Evolutionary conservation across 2,888 invertebrate species (phyloP).

Genomic region (Mesopsocus fuscifrons): DNA sequence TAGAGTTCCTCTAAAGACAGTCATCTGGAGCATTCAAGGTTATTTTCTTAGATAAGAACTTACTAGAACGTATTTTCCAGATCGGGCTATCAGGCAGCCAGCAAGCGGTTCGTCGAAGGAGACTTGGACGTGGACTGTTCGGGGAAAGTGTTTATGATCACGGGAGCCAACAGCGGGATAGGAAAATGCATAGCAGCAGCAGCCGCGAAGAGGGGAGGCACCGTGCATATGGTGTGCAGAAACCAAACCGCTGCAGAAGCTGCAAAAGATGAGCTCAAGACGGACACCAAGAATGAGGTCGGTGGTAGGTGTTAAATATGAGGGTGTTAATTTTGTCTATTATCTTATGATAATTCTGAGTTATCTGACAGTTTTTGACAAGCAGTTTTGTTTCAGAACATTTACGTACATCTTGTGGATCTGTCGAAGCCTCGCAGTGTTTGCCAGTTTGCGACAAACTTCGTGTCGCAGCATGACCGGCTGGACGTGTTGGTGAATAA

Average conservation of each 20-base stretch:
- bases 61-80: no score
- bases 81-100: constrained; percentile 24
- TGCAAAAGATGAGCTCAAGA: constrained; percentile 21
- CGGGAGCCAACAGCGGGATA: constrained; percentile 24
- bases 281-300: no score
- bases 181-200: constrained; percentile 25
- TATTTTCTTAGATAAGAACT: no score
- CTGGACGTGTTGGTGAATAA: constrained; percentile 28
- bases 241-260: constrained; percentile 24
- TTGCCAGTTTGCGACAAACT: constrained; percentile 23
- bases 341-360: no score
- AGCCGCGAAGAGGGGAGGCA: constrained; percentile 27
- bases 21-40: no score
- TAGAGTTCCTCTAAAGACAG: no score
- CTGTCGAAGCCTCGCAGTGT: constrained; percentile 25
- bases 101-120: constrained; percentile 22
- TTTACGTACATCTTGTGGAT: constrained; percentile 27
- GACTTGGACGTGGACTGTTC: constrained; percentile 23
- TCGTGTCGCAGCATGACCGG: constrained; percentile 20
- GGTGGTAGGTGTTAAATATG: no score
- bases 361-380: no score
- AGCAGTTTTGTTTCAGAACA: constrained; percentile 20
- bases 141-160: constrained; percentile 25
- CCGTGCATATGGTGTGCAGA: constrained; percentile 28
- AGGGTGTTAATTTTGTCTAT: no score